Percentiles rank a stretch among this genome's conserved stretches.
These are phyloP conservation scores for Hemiprocne comata DNA, from an alignment of 2,113 vertebrate species.

Conservation along the genomic window DNA sequence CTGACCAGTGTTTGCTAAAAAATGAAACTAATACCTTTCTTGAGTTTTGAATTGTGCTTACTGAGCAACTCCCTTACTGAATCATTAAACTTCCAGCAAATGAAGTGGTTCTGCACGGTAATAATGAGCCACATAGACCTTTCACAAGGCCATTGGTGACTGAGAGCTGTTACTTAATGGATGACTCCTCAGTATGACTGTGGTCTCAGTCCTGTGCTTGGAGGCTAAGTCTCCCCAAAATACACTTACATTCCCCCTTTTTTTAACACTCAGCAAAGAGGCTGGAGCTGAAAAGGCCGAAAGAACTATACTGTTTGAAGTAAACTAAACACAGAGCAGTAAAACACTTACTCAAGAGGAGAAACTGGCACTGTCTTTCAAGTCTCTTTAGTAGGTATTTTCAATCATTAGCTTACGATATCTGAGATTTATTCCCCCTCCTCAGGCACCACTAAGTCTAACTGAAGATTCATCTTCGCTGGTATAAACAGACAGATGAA, in stretches of 20 bases:
- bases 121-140: background rate
- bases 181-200: background rate
- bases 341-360: background rate
- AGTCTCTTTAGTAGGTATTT: background rate
- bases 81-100: conserved; percentile 19
- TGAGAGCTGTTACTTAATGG: background rate
- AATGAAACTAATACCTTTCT: background rate
- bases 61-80: background rate
- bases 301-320: background rate
- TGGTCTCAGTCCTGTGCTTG: background rate
- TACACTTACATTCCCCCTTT: background rate
- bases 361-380: background rate
- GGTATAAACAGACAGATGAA: conserved; percentile 37
- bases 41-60: background rate
- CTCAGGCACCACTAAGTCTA: background rate
- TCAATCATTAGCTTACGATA: conserved; percentile 12
- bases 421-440: conserved; percentile 26
- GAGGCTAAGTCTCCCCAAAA: background rate
- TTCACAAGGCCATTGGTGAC: background rate
- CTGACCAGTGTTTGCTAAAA: background rate
- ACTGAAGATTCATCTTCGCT: conserved; percentile 7
- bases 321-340: background rate
- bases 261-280: background rate
- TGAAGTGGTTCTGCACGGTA: background rate
- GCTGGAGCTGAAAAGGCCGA: background rate